Base-by-base conservation (phyloP, 2,888 invertebrate genomes). In the Trichopria drosophilae region DNA sequence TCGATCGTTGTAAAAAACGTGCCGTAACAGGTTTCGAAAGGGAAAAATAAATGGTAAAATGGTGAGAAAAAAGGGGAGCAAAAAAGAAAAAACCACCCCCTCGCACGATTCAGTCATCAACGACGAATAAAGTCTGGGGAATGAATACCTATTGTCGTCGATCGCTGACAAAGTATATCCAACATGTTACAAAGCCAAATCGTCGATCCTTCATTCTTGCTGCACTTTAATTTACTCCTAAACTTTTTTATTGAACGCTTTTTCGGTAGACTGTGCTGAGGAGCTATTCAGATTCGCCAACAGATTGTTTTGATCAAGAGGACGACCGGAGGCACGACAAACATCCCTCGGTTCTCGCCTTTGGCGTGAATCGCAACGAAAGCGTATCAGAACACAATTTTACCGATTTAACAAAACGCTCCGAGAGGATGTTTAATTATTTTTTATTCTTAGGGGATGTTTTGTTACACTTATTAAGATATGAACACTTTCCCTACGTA, bases 1-100 rank as follows among this genome's bases (percentile, higher is more conserved):
- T 69, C 54, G 55, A 49, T 44, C 43, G 43, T 50, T 51, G 55
- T 59, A 56, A 49, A 50, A 53, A 47, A 48, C 42, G 59, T 53
- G 54, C 54, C 51, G 48, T 18, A 23, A 29, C 12, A 16, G 41
- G 18, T 41, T 48, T 53, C 48, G 49, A 39, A 51, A 40, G 37
- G 34, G 23, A 22, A 29, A 3, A 13, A 18, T 18, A 29, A 34
- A 20, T 26, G 26, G 20, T 19, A 46, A 34, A 48, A 36, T 40
- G 10, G n/a, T 9, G 19, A 39, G 10, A 42, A 48, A 35, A 49
- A 15, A 12, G 5, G 3, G 22, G 19, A n/a, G 20, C 32, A 34
- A 44, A 48, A 37, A 34, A 45, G 47, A 56, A 54, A 18, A 29
- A 19, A 20, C 20, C 12, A 26, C 5, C 12, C 22, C 13, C 3